Conservation (phyloP, 2,888 invertebrate genomes). For the Caenorhabditis sp. region DNA sequence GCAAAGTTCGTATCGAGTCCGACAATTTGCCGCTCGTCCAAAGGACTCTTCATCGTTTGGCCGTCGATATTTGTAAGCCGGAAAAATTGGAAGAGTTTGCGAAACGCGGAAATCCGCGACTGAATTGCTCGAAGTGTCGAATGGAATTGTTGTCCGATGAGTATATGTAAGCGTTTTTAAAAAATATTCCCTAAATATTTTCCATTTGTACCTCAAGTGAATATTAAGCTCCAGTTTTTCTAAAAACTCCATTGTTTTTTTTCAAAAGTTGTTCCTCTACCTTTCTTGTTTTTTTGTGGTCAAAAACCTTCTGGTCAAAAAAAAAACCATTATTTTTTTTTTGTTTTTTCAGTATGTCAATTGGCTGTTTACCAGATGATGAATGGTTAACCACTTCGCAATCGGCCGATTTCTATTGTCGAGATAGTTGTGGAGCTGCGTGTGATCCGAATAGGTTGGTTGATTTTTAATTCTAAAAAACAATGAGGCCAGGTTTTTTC, state of each 20-base stretch:
- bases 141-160: constrained; percentile 23
- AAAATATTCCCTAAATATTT: not conserved
- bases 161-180: constrained; percentile 14
- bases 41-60: constrained; percentile 55
- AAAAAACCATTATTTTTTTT: no score
- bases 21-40: constrained; percentile 37
- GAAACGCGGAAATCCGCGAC: constrained; percentile 7
- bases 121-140: constrained; percentile 18
- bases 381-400: constrained; percentile 60
- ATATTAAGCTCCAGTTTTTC: not conserved
- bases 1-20: constrained; percentile 53
- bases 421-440: constrained; percentile 54
- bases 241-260: not conserved
- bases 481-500: not conserved
- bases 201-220: not conserved
- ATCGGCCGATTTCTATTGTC: constrained; percentile 60
- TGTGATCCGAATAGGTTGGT: constrained; percentile 49
- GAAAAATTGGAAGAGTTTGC: constrained; percentile 49
- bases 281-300: no score
- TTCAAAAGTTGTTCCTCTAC: no score
- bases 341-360: constrained; percentile 14
- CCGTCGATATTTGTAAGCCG: constrained; percentile 43
- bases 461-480: not conserved
- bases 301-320: no score
- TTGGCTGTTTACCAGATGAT: constrained; percentile 51